Base-by-base conservation (phyloP, 1,140 invertebrate genomes). In the Pygmarrhopalites habei region DNA sequence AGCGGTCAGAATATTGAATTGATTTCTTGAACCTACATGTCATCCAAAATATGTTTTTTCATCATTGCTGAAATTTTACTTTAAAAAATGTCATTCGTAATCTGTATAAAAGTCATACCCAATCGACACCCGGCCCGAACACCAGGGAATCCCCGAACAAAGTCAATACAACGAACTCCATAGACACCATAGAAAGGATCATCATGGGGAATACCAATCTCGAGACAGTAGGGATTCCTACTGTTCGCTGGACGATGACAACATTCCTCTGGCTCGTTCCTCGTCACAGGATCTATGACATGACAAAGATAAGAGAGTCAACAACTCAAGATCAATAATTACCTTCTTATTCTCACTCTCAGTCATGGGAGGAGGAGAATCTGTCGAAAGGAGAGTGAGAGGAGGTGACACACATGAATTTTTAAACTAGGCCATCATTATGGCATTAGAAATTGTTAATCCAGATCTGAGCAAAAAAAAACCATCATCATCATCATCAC, bases 121-220 rank as follows among this genome's bases (percentile, higher is more conserved):
- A 92, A 80, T 71, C 86, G 82, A 75, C 90, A 94, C 62, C 88
- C 88, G 25, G 89, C 87, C 70, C 89, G 78, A 1, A 85, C 83
- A 0, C 84, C 88, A 7, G 89, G 89, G 75, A 91, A 92, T 25
- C 86, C 89, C 66, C 90, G 79, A 1, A 92, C 88, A 69, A 93
- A 94, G 75, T 93, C 87, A 73, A 91, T 85, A 72, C 90, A 94
- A 70, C 84, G 85, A 17, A 92, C 84, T 55, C 85, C 82, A 75
- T 88, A 93, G 26, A 90, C 79, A 15, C 85, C 82, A 79, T 90
- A 95, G 80, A 94, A 95, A 72, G 91, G 90, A 76, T 96, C 93
- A 73, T 93, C 87, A 56, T 87, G 85, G 0, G 92, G 92, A 26
- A 96, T 86, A 32, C 79, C 74, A 65, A 96, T 94, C 75, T 93